Evolutionary conservation across 2,797 vertebrate genomes (phyloP), one percentile per base, ranked within the genome.

Genomic region (Phylloscopus collybita): DNA sequence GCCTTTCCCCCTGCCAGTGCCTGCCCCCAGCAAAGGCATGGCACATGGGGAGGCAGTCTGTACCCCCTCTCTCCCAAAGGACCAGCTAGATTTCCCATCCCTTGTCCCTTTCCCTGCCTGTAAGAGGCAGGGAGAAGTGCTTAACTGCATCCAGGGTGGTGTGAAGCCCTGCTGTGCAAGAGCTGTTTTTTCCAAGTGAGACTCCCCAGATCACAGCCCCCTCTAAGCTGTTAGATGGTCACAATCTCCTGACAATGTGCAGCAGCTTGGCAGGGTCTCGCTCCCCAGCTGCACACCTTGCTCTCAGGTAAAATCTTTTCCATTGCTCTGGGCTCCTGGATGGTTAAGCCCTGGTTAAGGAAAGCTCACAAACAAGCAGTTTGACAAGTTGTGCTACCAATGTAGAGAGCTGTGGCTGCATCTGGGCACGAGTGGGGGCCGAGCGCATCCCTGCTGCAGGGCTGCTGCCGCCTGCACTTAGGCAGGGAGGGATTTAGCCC

Each of bases 401-500:
- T 1, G 2, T 59, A 40, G 47, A 16, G 19, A 50, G 60, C 65
- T 45, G 51, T 2, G 6, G 40, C 29, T 4, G 8, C 42, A 66
- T 21, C 25, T 30, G 66, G 65, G 74, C 38, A 27, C 0, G 1
- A 66, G 71, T 2, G 2, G 29, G 62, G 53, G 22, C 53, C 0
- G 1, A 86, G 69, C 0, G 0, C 62, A 62, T 81, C 85, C 51
- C 73, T 17, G 62, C 56, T 53, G 53, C 79, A 57, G 80, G 72
- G 54, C 50, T 54, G 59, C 87, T 67, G 87, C 75, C 0, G n/a
- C 45, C 82, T 61, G 86, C 78, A 38, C 86, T 92, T 66, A 21
- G 14, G 26, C 78, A 51, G 76, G 61, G 67, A 79, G 56, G 51
- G 91, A 92, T 95, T 97, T 93, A 93, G 72, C 78, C 88, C 91